Evolutionary conservation across 2,888 invertebrate species (phyloP).

Genomic region (Sesia bembeciformis): DNA sequence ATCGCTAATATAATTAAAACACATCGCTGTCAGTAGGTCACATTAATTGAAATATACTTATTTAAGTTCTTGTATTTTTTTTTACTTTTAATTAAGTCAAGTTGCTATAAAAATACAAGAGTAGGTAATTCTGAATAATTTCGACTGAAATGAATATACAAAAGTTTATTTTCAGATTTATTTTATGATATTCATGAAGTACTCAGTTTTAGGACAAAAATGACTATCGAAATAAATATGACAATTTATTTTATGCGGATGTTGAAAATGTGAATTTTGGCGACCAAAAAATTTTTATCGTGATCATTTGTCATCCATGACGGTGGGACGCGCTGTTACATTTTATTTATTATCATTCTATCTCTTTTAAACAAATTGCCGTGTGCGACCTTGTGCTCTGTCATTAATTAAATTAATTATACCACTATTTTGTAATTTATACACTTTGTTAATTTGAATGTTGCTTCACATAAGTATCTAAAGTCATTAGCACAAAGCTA

Average conservation of each 20-base stretch:
- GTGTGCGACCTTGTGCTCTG: slow-evolving; percentile 3
- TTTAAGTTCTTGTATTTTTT: no score
- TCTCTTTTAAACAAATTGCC: slow-evolving; percentile 18
- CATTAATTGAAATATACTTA: no score
- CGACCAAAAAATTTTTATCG: slow-evolving; percentile 11
- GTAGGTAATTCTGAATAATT: no score
- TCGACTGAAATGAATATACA: no score
- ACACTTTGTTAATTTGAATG: neutral
- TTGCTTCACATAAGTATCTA: neutral
- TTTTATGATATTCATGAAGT: no score
- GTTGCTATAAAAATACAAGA: no score
- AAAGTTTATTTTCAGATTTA: no score
- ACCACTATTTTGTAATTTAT: neutral
- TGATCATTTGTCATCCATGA: slow-evolving; percentile 15
- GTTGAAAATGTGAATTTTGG: neutral
- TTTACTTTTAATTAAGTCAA: no score
- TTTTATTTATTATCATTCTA: slow-evolving; percentile 13
- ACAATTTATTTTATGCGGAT: slow-evolving; percentile 4
- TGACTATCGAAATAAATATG: neutral
- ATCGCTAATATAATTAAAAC: no score
- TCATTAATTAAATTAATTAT: neutral
- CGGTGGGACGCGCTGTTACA: slow-evolving; percentile 4
- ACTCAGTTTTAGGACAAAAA: neutral
- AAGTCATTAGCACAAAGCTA: neutral
- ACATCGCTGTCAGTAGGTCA: no score